Evolutionary conservation across 2,888 invertebrate species (phyloP).

Genomic region (Pachycephus smyrnensis): DNA sequence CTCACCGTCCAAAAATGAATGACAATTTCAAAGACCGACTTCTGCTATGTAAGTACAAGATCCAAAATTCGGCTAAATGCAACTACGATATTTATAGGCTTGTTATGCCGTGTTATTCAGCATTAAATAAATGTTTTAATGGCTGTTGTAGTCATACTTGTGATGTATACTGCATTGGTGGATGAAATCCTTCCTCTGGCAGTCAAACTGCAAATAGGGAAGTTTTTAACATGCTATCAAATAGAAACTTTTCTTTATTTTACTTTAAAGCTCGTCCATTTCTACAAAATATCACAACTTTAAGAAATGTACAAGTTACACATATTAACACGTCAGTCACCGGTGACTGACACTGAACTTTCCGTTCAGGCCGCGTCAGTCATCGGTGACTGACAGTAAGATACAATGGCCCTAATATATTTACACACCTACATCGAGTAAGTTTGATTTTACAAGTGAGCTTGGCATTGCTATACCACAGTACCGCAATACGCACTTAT

Average conservation of each 20-base stretch:
- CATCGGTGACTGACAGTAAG: not conserved
- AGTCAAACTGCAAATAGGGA: conserved; percentile 35
- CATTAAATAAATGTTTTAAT: conserved; percentile 7
- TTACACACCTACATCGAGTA: not conserved
- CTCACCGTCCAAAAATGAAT: not conserved
- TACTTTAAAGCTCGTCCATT: not conserved
- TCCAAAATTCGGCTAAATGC: not conserved
- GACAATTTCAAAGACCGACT: not conserved
- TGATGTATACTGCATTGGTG: conserved; percentile 44
- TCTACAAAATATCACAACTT: not conserved
- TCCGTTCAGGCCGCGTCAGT: conserved; percentile 1
- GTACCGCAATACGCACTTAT: conserved; percentile 1
- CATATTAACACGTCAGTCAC: not conserved
- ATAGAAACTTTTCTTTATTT: not conserved
- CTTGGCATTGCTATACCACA: not conserved
- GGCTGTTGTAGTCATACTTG: conserved; percentile 33
- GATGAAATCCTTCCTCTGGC: conserved; percentile 44
- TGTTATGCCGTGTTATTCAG: not conserved
- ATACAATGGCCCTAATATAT: conserved; percentile 1
- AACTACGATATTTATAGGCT: not conserved
- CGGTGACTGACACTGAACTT: not conserved
- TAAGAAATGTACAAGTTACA: not conserved
- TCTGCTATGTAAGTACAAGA: not conserved
- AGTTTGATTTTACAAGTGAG: not conserved
- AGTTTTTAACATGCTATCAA: not conserved